Conservation (phyloP, 2,797 vertebrate genomes). For the Sebastes trivittatus region DNA sequence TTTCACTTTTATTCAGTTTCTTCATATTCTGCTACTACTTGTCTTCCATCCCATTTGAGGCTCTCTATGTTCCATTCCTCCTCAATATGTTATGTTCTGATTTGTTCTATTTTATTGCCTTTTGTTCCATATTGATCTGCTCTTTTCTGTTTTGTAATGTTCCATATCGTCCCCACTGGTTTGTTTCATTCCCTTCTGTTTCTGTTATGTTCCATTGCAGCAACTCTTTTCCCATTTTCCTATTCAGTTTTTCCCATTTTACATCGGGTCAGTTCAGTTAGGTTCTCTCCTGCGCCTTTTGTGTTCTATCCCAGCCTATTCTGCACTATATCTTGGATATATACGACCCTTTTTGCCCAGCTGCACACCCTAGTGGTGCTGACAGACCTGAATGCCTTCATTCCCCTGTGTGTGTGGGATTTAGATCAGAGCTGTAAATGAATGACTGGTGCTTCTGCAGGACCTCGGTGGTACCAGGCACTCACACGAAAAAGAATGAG, state of each 20-base stretch:
- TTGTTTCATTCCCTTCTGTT: slow-evolving; percentile 25
- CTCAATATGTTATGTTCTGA: neutral
- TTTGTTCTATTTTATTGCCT: neutral
- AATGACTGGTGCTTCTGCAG: slow-evolving; percentile 10
- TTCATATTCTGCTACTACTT: neutral
- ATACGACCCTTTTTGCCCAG: neutral
- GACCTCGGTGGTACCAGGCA: slow-evolving; percentile 31
- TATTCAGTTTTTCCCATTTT: slow-evolving; percentile 18
- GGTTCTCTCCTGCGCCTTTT: slow-evolving; percentile 8
- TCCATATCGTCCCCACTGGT: slow-evolving; percentile 2
- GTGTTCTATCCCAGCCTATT: neutral
- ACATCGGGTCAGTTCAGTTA: neutral
- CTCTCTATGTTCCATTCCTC: neutral
- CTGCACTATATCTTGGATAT: slow-evolving; percentile 13
- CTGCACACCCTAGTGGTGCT: slow-evolving; percentile 16
- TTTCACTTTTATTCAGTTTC: neutral
- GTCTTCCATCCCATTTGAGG: neutral
- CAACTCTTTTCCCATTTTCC: slow-evolving; percentile 30
- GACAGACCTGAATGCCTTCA: slow-evolving; percentile 27
- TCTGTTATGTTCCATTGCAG: slow-evolving; percentile 28
- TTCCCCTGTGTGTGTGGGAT: slow-evolving; percentile 19
- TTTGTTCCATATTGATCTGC: neutral
- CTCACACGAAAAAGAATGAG: neutral
- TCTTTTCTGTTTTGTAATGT: neutral
- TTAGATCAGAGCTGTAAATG: slow-evolving; percentile 32